phyloP scores from a whole-genome alignment of 2,797 vertebrate species.

The Poeciliopsis turneri region DNA sequence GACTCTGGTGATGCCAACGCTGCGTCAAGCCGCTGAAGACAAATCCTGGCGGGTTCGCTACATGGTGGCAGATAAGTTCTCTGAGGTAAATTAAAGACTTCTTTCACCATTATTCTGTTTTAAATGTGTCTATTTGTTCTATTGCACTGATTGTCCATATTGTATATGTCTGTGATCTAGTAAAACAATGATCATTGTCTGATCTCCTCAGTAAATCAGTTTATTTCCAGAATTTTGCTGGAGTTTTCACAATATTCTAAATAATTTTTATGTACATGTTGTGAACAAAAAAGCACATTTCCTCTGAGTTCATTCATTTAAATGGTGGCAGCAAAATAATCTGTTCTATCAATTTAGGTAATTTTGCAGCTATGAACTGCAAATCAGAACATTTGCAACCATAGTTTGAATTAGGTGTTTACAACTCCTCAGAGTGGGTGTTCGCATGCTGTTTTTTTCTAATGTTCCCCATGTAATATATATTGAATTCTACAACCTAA shows the following conservation, averaged over 20 bases:
- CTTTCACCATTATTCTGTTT: background rate
- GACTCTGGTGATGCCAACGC: slow-evolving; percentile 88
- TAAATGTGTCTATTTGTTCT: background rate
- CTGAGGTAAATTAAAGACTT: slow-evolving; percentile 74
- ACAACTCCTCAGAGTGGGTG: background rate
- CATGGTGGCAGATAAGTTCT: slow-evolving; percentile 91
- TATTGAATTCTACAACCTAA: background rate
- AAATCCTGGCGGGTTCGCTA: slow-evolving; percentile 91
- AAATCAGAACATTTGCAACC: background rate
- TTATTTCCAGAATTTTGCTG: background rate
- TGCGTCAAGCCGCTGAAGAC: slow-evolving; percentile 88
- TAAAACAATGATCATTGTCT: background rate
- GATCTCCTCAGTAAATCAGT: background rate
- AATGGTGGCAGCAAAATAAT: background rate
- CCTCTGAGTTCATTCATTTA: background rate
- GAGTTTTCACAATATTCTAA: no score
- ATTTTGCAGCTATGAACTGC: background rate
- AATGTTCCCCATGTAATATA: background rate
- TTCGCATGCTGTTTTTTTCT: background rate
- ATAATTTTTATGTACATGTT: background rate
- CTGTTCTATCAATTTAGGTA: background rate
- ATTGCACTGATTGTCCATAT: background rate
- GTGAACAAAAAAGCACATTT: background rate
- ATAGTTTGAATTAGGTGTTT: background rate
- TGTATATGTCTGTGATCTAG: background rate